These are phyloP conservation scores for Passer domesticus DNA, from an alignment of 2,113 vertebrate species.

Conservation along the genomic window DNA sequence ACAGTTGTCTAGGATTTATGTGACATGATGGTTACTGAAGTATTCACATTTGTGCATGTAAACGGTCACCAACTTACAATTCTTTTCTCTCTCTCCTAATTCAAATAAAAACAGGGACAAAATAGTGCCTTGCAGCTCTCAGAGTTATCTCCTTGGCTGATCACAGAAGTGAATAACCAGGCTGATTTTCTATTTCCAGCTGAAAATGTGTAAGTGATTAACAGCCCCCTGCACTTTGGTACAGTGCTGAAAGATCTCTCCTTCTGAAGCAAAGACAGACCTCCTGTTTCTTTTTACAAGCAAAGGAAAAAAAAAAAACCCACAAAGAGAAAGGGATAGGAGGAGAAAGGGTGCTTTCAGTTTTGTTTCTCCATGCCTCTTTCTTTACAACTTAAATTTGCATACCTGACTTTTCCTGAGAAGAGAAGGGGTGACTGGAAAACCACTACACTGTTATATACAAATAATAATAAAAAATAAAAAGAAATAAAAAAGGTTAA, in stretches of 20 bases:
- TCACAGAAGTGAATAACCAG: neutral
- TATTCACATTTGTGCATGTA: neutral
- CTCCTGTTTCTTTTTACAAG: neutral
- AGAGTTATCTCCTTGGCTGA: neutral
- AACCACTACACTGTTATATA: neutral
- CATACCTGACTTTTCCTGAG: neutral
- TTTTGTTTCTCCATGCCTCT: neutral
- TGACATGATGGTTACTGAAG: neutral
- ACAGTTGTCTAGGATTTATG: constrained; percentile 8
- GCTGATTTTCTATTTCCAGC: neutral
- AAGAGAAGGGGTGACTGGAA: neutral
- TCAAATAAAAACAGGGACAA: neutral
- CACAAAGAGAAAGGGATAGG: neutral
- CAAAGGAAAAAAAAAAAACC: neutral
- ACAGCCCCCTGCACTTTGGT: neutral
- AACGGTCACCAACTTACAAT: neutral
- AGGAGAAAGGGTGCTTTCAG: neutral
- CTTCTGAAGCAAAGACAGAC: neutral
- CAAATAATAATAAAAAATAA: too few relatives aligned
- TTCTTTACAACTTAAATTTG: neutral
- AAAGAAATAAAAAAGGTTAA: neutral
- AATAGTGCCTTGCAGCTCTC: neutral
- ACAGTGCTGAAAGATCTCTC: neutral
- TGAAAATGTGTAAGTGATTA: neutral
- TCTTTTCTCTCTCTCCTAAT: neutral